A percentile compares a stretch with the other conserved stretches of the same genome.
Evolutionary conservation across 2,888 invertebrate species (phyloP).

Genomic region (Pantelozetes paolii): DNA sequence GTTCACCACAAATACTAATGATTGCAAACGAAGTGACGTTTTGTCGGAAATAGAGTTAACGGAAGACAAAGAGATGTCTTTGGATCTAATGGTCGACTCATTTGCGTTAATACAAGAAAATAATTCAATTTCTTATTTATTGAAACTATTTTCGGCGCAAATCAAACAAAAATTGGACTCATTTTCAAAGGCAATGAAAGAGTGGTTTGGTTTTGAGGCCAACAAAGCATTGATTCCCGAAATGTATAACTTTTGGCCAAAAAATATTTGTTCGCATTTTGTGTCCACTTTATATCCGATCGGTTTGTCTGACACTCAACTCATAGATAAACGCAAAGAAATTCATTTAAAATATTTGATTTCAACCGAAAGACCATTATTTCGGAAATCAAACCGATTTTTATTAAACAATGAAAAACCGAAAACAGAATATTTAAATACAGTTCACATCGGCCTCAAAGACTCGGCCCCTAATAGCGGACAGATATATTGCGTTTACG

Average conservation of each 20-base stretch:
- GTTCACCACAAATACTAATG: not conserved
- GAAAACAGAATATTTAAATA: slow-evolving; percentile 1
- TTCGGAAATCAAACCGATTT: slow-evolving; percentile 36
- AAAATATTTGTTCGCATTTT: slow-evolving; percentile 22
- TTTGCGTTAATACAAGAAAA: not conserved
- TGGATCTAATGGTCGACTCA: slow-evolving; percentile 2
- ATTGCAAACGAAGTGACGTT: not conserved
- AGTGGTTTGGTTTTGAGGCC: not conserved
- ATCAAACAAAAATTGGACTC: not conserved
- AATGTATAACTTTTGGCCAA: slow-evolving; percentile 34
- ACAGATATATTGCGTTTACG: slow-evolving; percentile 59
- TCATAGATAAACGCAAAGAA: slow-evolving; percentile 1
- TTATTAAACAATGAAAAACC: slow-evolving; percentile 8
- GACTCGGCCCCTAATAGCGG: slow-evolving; percentile 41
- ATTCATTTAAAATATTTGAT: slow-evolving; percentile 33
- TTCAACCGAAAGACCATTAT: slow-evolving; percentile 39
- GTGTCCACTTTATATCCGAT: slow-evolving; percentile 35
- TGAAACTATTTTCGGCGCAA: slow-evolving; percentile 17
- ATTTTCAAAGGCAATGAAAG: not conserved
- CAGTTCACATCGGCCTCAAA: slow-evolving; percentile 38
- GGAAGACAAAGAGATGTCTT: not conserved
- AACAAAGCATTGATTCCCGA: slow-evolving; percentile 23
- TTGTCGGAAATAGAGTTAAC: slow-evolving; percentile 17
- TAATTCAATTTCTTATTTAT: slow-evolving; percentile 19
- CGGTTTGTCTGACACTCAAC: not conserved